phyloP scores from a whole-genome alignment of 2,113 vertebrate species.

The Pseudopodoces humilis region DNA sequence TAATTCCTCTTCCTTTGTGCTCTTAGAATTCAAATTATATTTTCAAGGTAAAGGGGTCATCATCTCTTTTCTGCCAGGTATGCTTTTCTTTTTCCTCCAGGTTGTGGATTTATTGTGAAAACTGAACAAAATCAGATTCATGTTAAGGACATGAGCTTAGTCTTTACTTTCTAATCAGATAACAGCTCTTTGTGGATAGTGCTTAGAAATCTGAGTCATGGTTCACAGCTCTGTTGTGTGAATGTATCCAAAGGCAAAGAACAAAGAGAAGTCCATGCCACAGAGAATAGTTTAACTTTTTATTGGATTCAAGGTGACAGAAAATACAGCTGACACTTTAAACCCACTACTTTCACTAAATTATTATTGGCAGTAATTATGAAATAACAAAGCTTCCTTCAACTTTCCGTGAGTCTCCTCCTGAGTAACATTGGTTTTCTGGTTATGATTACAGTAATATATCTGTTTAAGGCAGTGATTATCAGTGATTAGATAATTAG shows the following conservation, averaged over 20 bases:
- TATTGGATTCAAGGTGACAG: slow-evolving; percentile 18
- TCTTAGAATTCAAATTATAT: slow-evolving; percentile 42
- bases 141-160: not conserved
- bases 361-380: not conserved
- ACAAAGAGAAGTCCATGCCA: not conserved
- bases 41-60: slow-evolving; percentile 43
- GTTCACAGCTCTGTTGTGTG: not conserved
- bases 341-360: not conserved
- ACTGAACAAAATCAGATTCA: not conserved
- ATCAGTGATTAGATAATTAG: not conserved
- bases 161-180: slow-evolving; percentile 26
- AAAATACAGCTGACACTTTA: not conserved
- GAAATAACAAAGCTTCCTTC: not conserved
- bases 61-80: not conserved
- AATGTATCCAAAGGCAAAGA: not conserved
- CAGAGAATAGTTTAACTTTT: not conserved
- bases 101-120: slow-evolving; percentile 24
- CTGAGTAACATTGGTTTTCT: not conserved
- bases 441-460: not conserved
- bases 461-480: not conserved
- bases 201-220: not conserved
- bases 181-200: not conserved
- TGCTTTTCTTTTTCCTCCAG: not conserved
- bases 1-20: slow-evolving; percentile 45
- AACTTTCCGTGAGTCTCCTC: not conserved